Evolutionary conservation across 2,797 vertebrate species (phyloP).

Genomic region (Chaunax sp.): DNA sequence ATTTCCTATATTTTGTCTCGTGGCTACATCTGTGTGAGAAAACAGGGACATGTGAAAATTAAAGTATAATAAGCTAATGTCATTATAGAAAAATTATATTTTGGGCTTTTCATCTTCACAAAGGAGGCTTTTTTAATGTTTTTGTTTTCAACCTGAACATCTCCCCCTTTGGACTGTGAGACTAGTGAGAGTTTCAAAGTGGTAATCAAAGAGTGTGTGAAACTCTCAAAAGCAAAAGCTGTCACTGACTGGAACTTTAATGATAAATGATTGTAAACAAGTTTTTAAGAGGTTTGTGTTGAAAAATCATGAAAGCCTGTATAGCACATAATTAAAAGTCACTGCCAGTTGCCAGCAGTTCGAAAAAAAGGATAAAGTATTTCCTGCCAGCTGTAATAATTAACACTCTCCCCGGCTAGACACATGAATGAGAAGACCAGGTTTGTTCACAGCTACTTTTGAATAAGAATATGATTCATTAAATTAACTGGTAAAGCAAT

Average conservation of each 20-base stretch:
- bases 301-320: conserved; percentile 22
- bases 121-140: not conserved
- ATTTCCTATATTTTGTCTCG: not conserved
- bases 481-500: conserved; percentile 75
- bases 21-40: not conserved
- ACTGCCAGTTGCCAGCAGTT: conserved; percentile 29
- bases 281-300: conserved; percentile 36
- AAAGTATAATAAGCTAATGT: not conserved
- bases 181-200: not conserved
- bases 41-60: not conserved
- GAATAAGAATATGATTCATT: conserved; percentile 64
- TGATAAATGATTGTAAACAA: conserved; percentile 45
- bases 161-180: conserved; percentile 1
- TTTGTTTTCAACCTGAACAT: not conserved
- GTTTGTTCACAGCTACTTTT: conserved; percentile 52
- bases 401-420: conserved; percentile 28
- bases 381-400: conserved; percentile 45
- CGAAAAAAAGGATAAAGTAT: conserved; percentile 22
- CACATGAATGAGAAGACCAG: conserved; percentile 55
- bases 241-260: conserved; percentile 11
- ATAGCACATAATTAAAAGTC: conserved; percentile 48
- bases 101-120: not conserved
- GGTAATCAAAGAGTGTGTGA: not conserved
- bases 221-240: conserved; percentile 17
- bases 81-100: too few species aligned